Evolutionary conservation across 2,888 invertebrate genomes (phyloP).

Genomic region (Clitarchus hookeri): DNA sequence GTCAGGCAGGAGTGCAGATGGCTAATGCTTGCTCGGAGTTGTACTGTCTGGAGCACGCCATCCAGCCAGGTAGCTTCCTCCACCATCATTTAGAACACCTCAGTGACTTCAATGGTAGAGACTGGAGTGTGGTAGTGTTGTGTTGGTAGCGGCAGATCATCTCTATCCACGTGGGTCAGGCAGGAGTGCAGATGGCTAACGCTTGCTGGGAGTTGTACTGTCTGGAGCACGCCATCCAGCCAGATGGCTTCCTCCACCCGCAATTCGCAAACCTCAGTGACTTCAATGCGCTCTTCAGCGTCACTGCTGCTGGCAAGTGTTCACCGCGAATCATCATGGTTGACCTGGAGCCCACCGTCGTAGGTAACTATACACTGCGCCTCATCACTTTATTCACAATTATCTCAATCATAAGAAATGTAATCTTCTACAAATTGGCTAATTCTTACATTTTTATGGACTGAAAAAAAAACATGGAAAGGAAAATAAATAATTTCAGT

Average conservation of each 20-base stretch:
- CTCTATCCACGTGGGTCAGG: constrained; percentile 85
- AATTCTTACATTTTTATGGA: too few relatives aligned
- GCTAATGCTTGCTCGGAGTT: constrained; percentile 64
- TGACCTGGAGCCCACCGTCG: constrained; percentile 63
- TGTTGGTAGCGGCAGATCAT: constrained; percentile 77
- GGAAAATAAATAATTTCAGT: too few relatives aligned
- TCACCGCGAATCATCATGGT: constrained; percentile 62
- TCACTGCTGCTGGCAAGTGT: constrained; percentile 62
- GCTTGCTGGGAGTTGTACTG: constrained; percentile 57
- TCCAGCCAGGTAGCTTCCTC: constrained; percentile 70
- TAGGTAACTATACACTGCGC: constrained; percentile 40
- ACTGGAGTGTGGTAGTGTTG: neutral
- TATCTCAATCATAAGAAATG: too few relatives aligned
- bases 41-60: constrained; percentile 75
- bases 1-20: constrained; percentile 85
- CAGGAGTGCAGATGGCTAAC: constrained; percentile 84
- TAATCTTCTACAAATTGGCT: too few relatives aligned
- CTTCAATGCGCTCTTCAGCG: constrained; percentile 53
- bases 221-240: constrained; percentile 79
- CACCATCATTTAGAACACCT: constrained; percentile 44
- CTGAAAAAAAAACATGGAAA: too few relatives aligned
- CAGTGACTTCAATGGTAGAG: constrained; percentile 49
- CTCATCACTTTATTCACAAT: too few relatives aligned
- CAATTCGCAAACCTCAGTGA: constrained; percentile 45
- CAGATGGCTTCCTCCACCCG: constrained; percentile 62